Percentiles rank a stretch among this genome's conserved stretches.
phyloP scores from a whole-genome alignment of 2,797 vertebrate genomes.

The Capromys pilorides region DNA sequence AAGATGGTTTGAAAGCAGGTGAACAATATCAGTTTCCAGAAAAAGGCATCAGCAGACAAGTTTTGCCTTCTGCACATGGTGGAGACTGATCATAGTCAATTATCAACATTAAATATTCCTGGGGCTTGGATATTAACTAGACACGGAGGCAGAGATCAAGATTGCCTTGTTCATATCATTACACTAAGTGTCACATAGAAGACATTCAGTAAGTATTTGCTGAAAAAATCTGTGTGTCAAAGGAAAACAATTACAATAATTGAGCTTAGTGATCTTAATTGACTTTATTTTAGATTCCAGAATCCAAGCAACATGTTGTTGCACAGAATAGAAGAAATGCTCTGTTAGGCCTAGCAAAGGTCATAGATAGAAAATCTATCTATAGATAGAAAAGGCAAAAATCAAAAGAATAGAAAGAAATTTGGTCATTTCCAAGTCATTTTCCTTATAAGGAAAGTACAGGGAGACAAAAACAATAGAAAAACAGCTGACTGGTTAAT shows the following conservation, averaged over 20 bases:
- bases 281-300: neutral
- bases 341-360: neutral
- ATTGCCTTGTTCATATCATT: conserved; percentile 28
- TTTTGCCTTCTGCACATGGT: neutral
- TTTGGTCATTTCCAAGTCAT: neutral
- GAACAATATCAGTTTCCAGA: neutral
- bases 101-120: neutral
- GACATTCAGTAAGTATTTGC: conserved; percentile 4
- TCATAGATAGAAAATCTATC: neutral
- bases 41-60: conserved; percentile 25
- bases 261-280: neutral
- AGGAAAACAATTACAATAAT: neutral
- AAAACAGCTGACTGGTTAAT: neutral
- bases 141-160: conserved; percentile 8
- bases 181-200: conserved; percentile 14
- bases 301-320: neutral
- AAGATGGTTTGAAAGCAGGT: neutral
- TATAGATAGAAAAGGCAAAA: neutral
- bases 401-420: neutral
- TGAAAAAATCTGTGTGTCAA: neutral
- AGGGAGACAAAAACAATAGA: neutral
- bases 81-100: neutral
- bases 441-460: neutral
- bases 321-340: neutral
- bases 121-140: neutral